Percentiles rank a stretch among this genome's conserved stretches.
phyloP scores from a whole-genome alignment of 2,113 vertebrate species.

The Acinonyx jubatus region DNA sequence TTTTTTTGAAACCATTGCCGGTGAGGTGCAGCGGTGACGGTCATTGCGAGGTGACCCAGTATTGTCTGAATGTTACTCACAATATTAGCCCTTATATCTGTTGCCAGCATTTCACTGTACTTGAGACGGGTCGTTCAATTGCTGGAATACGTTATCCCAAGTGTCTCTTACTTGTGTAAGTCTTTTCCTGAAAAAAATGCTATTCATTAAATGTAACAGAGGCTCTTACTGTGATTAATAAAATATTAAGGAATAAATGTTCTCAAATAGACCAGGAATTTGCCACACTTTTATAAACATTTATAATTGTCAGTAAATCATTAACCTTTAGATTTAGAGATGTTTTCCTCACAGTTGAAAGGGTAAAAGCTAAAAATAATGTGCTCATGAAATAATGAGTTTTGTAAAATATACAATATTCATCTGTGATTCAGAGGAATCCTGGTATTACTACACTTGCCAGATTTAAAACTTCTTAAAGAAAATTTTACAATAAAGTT shows the following conservation, averaged over 20 bases:
- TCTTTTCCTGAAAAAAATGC: background rate
- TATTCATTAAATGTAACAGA: conserved; percentile 36
- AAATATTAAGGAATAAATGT: conserved; percentile 35
- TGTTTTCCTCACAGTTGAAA: background rate
- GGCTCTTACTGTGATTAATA: conserved; percentile 49
- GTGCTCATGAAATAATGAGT: background rate
- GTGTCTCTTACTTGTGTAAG: background rate
- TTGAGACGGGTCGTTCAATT: background rate
- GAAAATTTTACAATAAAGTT: conserved; percentile 9
- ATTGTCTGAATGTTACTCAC: background rate
- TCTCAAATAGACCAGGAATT: conserved; percentile 33
- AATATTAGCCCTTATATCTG: background rate
- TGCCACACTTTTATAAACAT: conserved; percentile 12
- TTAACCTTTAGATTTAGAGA: conserved; percentile 39
- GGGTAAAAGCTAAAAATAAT: background rate
- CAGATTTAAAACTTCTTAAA: conserved; percentile 17
- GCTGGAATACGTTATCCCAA: background rate
- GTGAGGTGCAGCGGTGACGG: too few relatives aligned
- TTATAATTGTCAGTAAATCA: conserved; percentile 10
- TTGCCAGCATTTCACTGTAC: background rate
- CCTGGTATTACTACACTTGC: background rate
- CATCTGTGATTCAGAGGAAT: background rate
- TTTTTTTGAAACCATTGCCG: background rate
- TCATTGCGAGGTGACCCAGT: background rate
- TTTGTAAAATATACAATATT: conserved; percentile 31